phyloP scores from a whole-genome alignment of 2,797 vertebrate species.

The Pangasius larnaudii region DNA sequence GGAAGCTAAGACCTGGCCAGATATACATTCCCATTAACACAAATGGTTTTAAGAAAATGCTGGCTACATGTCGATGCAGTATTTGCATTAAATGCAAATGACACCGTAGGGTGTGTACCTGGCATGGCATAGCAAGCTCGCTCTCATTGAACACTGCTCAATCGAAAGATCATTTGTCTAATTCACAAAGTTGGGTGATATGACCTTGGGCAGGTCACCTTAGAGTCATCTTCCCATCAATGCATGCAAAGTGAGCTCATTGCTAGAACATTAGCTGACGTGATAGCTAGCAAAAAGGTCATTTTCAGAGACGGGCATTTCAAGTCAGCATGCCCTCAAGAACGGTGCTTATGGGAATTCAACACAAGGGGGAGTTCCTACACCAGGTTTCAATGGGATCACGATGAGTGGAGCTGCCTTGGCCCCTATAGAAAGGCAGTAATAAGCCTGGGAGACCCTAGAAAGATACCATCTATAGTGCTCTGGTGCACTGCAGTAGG shows the following conservation, averaged over 20 bases:
- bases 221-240: not conserved
- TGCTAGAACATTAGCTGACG: no score
- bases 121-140: not conserved
- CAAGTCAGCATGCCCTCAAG: not conserved
- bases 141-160: not conserved
- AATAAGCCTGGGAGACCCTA: not conserved
- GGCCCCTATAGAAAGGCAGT: not conserved
- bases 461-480: not conserved
- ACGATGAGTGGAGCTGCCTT: not conserved
- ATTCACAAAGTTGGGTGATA: not conserved
- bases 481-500: not conserved
- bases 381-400: not conserved
- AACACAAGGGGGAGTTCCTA: not conserved
- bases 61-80: not conserved
- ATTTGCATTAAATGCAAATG: conserved; percentile 17
- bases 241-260: not conserved
- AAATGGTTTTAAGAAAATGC: not conserved
- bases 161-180: not conserved
- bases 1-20: not conserved
- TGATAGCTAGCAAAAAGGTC: not conserved
- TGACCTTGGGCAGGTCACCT: not conserved
- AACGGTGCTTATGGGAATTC: not conserved
- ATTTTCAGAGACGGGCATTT: not conserved
- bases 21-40: not conserved
- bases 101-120: not conserved